These are phyloP conservation scores for Spizaetus ornatus DNA, from an alignment of 2,113 vertebrate species.

Conservation along the genomic window DNA sequence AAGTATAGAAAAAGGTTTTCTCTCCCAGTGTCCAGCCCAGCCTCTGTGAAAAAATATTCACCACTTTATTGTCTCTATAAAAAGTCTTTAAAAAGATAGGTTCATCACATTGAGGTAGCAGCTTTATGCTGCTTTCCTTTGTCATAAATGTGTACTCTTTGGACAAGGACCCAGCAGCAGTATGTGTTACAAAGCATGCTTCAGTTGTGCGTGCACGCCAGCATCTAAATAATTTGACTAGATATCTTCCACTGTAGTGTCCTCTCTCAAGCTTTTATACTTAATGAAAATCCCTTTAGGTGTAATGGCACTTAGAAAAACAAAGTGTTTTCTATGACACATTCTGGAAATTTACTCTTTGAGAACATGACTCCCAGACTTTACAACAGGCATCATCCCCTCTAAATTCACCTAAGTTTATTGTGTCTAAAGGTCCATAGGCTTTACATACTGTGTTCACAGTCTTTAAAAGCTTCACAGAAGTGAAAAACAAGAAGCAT, in stretches of 20 bases:
- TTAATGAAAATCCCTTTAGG: not conserved
- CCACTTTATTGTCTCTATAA: not conserved
- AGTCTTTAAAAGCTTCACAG: not conserved
- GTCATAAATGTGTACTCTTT: not conserved
- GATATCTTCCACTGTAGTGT: not conserved
- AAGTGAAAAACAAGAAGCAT: not conserved
- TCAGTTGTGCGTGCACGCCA: rapidly evolving
- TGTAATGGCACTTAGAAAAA: not conserved
- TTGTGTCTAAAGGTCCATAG: not conserved
- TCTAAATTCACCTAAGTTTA: not conserved
- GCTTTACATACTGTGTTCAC: not conserved
- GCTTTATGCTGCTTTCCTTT: not conserved
- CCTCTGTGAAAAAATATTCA: not conserved
- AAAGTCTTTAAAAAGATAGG: not conserved
- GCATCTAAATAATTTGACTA: not conserved
- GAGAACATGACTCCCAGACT: not conserved
- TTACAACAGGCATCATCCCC: not conserved
- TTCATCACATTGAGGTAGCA: not conserved
- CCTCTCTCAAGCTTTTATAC: not conserved
- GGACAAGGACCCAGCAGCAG: not conserved
- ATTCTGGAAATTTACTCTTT: not conserved
- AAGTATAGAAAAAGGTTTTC: not conserved
- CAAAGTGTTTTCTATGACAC: not conserved
- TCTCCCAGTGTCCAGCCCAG: not conserved
- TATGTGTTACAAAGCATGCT: not conserved